Conservation (phyloP, 2,888 invertebrate genomes). For the Macrosiphum euphorbiae region DNA sequence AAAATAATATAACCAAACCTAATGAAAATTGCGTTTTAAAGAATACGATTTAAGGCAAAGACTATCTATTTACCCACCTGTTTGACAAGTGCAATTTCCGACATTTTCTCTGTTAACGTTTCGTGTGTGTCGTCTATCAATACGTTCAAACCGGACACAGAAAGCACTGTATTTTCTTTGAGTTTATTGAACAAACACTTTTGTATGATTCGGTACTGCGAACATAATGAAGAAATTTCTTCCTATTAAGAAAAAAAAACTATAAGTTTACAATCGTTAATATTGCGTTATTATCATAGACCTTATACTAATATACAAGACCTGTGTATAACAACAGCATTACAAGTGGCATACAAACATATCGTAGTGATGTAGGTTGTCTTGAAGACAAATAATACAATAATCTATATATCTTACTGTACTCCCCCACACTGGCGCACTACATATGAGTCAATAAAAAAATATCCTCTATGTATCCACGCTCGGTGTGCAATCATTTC, state of each 20-base stretch:
- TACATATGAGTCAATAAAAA: too few relatives aligned
- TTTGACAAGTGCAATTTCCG: conserved; percentile 72
- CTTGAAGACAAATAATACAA: too few relatives aligned
- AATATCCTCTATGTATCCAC: too few relatives aligned
- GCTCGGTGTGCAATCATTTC: too few relatives aligned
- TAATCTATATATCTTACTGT: too few relatives aligned
- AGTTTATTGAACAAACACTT: conserved; percentile 82
- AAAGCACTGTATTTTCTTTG: conserved; percentile 83
- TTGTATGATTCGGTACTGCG: conserved; percentile 84
- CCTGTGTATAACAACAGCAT: too few relatives aligned
- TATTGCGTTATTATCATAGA: background rate
- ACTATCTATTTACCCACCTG: conserved; percentile 67
- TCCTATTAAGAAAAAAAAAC: conserved; percentile 63
- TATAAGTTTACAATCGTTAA: background rate
- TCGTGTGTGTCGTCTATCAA: conserved; percentile 80
- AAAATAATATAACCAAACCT: background rate
- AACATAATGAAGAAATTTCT: conserved; percentile 73
- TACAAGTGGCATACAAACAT: too few relatives aligned
- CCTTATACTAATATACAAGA: too few relatives aligned
- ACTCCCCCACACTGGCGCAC: too few relatives aligned
- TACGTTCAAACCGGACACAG: conserved; percentile 80
- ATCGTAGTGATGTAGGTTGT: too few relatives aligned
- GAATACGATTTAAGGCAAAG: background rate
- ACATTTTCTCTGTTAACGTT: conserved; percentile 73
- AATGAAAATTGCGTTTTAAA: background rate